Evolutionary conservation across 2,797 vertebrate genomes (phyloP), one percentile per base, ranked within the genome.

Genomic region (Brotogeris chrysoptera): DNA sequence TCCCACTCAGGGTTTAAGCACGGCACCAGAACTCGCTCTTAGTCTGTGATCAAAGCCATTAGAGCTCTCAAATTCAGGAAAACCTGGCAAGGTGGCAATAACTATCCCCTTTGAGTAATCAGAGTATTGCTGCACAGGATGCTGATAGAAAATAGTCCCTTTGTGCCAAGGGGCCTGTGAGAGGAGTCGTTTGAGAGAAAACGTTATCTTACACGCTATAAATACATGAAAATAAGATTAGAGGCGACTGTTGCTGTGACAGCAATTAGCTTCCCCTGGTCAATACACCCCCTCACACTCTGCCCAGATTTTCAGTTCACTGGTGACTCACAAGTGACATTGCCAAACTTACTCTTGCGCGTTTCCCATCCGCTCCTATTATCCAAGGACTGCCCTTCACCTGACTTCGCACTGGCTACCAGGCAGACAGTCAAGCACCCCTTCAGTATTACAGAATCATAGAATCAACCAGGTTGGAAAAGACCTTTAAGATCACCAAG

Each of bases 191-290:
- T 94, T 10, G 34, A 94, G 65, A 64, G 74, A 82, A 96, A 96
- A 93, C 16, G 84, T 94, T 96, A 95, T 93, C 96, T 90, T 66
- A 24, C 38, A 41, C 76, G 47, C 96, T 95, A 94, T 95, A 96
- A 97, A 96, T 95, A 97, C n/a, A 32, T 34, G 79, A 90, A 96
- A 95, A 93, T 86, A 88, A 94, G 95, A 96, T 96, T 91, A 94
- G 92, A 94, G 82, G 91, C 73, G 88, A 93, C 88, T 83, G 73
- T 80, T 88, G n/a, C n/a, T 59, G 94, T 83, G 92, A 73, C 88
- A 96, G 78, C 94, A 85, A 65, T 89, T 83, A 80, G 88, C 69
- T 95, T 71, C 64, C 73, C 88, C 21, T 83, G 71, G 77, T 88
- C 88, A 85, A 61, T 85, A 83, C 50, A 71, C 5, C 50, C 87